Conservation (phyloP, 2,888 invertebrate species). For the Heliconius aoede region DNA sequence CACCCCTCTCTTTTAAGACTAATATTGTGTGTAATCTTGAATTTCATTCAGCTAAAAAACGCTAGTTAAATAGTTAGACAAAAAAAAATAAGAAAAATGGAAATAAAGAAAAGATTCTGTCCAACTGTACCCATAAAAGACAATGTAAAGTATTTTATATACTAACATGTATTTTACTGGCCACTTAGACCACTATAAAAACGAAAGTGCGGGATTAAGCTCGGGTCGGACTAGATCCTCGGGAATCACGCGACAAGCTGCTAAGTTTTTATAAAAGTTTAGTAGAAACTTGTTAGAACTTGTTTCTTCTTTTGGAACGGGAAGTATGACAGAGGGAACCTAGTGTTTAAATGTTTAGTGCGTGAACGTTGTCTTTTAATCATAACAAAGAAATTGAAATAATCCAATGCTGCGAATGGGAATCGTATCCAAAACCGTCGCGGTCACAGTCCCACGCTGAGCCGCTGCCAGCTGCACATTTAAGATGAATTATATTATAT, state of each 20-base stretch:
- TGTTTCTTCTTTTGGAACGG: neutral
- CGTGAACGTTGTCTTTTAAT: no score
- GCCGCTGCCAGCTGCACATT: no score
- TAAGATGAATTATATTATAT: neutral
- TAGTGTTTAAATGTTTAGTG: no score
- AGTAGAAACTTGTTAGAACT: conserved; percentile 44
- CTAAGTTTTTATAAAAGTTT: conserved; percentile 52
- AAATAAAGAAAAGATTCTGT: no score
- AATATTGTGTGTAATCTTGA: no score
- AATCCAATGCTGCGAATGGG: neutral
- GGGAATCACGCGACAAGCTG: conserved; percentile 55
- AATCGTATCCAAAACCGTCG: neutral
- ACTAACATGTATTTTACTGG: conserved; percentile 12
- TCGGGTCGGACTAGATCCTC: conserved; percentile 55
- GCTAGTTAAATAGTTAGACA: no score
- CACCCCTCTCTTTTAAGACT: neutral
- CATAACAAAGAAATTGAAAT: no score
- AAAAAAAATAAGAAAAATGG: neutral
- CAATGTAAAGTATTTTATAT: conserved; percentile 10
- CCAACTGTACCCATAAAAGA: neutral
- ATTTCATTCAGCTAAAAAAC: no score
- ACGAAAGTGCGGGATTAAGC: conserved; percentile 57
- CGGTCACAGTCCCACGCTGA: neutral
- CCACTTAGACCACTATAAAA: conserved; percentile 44
- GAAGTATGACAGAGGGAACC: neutral